Percentiles rank a stretch among this genome's conserved stretches.
phyloP scores from a whole-genome alignment of 1,140 invertebrate genomes.

The Argopecten irradians region DNA sequence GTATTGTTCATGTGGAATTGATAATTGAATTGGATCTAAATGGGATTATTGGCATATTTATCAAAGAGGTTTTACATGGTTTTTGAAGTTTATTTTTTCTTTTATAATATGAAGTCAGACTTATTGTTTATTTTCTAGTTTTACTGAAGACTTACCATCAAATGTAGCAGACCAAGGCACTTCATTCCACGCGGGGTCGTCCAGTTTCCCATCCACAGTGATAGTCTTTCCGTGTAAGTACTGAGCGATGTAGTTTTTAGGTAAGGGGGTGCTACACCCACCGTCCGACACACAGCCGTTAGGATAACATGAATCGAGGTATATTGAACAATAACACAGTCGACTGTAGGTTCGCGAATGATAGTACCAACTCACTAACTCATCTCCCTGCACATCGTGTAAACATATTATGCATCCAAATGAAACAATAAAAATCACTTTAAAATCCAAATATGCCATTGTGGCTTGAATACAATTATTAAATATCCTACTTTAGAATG shows the following conservation, averaged over 20 bases:
- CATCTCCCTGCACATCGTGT: not conserved
- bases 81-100: too few relatives aligned
- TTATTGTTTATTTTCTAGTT: too few relatives aligned
- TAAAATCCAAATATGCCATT: not conserved
- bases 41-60: too few relatives aligned
- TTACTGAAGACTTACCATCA: not conserved
- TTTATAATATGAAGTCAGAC: too few relatives aligned
- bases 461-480: not conserved
- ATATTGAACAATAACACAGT: not conserved
- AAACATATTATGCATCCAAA: not conserved
- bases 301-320: not conserved
- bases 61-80: too few relatives aligned
- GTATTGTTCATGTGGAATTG: too few relatives aligned
- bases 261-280: not conserved
- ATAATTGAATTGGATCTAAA: too few relatives aligned
- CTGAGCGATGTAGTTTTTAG: slow-evolving; percentile 26
- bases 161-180: slow-evolving; percentile 25
- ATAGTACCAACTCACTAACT: not conserved
- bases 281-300: not conserved
- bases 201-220: slow-evolving; percentile 14
- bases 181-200: slow-evolving; percentile 23
- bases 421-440: not conserved
- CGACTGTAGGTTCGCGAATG: not conserved
- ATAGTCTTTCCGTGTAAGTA: not conserved
- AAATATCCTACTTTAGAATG: not conserved